A percentile compares a stretch with the other conserved stretches of the same genome.
Conservation (phyloP, 1,140 invertebrate species). For the Ylistrum balloti region DNA sequence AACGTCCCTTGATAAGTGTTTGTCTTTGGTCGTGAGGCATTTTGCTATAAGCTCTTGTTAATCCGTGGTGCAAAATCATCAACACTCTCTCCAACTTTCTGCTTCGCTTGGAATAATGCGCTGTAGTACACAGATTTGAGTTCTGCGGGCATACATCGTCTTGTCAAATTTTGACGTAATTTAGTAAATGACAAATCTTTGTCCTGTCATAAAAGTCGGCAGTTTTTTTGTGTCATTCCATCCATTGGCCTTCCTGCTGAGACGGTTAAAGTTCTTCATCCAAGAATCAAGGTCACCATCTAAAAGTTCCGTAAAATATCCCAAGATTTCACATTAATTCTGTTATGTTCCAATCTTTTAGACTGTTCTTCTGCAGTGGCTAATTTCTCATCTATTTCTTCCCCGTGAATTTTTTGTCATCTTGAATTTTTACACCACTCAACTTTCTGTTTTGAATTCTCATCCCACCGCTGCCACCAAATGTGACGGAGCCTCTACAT, state of each 20-base stretch:
- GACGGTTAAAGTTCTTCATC: slow-evolving; percentile 46
- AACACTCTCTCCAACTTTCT: slow-evolving; percentile 45
- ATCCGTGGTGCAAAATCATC: slow-evolving; percentile 47
- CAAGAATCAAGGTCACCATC: slow-evolving; percentile 46
- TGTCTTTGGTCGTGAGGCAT: slow-evolving; percentile 47
- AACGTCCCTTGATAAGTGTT: slow-evolving; percentile 47
- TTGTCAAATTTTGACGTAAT: background rate
- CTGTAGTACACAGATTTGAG: slow-evolving; percentile 49
- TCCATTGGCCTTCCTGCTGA: slow-evolving; percentile 44
- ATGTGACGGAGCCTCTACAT: background rate
- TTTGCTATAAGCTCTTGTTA: slow-evolving; percentile 18
- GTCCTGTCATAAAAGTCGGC: slow-evolving; percentile 45
- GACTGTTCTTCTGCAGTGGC: too few species aligned
- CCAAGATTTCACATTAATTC: slow-evolving; percentile 13
- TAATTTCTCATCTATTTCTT: too few species aligned
- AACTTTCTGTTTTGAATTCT: background rate
- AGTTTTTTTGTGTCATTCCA: slow-evolving; percentile 1
- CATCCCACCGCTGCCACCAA: background rate
- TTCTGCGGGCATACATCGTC: slow-evolving; percentile 41
- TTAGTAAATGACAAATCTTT: background rate
- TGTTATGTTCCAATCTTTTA: background rate
- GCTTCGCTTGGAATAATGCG: slow-evolving; percentile 44
- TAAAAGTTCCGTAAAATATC: slow-evolving; percentile 47
- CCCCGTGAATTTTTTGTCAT: too few species aligned
- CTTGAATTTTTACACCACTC: background rate